Base-by-base conservation (phyloP, 2,888 invertebrate species). In the Xanthia icteritia region DNA sequence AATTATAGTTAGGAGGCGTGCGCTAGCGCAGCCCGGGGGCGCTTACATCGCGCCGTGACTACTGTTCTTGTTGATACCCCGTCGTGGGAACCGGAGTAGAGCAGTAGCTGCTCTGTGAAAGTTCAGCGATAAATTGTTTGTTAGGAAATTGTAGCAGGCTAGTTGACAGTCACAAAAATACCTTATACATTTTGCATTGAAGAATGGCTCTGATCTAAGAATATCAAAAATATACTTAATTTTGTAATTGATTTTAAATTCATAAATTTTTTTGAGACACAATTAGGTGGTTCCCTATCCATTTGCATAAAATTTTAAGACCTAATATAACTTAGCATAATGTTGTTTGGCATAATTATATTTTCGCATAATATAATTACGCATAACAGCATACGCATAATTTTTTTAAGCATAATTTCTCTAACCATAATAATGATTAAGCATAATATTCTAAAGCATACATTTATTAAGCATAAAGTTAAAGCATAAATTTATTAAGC, bases 71-170 rank as follows among this genome's bases (percentile, higher is more conserved):
- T 84, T 87, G 86, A 73, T 77, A 70, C 63, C 31, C 39, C 20
- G 76, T n/a, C 90, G 91, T 91, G 91, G 88, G 91, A 91, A 91
- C 85, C 82, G 66, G 88, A 88, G 79, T 89, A 82, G 48, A 85
- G 63, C 63, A 80, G 76, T 48, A 56, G 82, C 71, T 56, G 20
- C 20, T 60, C 67, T 65, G 83, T 71, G 83, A 86, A 84, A 86
- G 73, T 77, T 68, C 31, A 45, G 51, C 60, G 51, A 73, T 81
- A 20, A 60, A 45, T 68, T 60, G 5, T 39, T 76, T 42, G 31
- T n/a, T 17, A 15, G 15, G 39, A 56, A 66, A 77, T 65, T 72
- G 6, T 66, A 15, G 9, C 48, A 67, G 2, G 1, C 8, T 15
- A 51, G 17, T 11, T n/a, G 36, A 11, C 3, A 11, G 11, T 36